phyloP scores from a whole-genome alignment of 2,888 invertebrate genomes.

The Amphipyra tragopoginis region DNA sequence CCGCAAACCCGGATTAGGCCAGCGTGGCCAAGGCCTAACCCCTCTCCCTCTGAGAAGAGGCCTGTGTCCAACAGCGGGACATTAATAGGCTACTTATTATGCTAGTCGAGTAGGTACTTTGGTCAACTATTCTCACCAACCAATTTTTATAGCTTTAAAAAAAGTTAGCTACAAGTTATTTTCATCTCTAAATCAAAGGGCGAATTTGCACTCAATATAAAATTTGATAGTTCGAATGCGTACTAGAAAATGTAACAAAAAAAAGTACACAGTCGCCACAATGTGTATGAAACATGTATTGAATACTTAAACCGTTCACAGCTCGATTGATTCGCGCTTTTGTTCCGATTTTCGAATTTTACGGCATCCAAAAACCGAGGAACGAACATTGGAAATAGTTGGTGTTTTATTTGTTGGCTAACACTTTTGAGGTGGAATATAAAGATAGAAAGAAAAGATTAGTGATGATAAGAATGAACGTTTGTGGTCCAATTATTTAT shows the following conservation, averaged over 20 bases:
- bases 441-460: not conserved
- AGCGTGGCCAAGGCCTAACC: too few species aligned
- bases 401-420: not conserved
- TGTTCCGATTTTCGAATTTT: slow-evolving; percentile 22
- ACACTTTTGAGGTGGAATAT: not conserved
- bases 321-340: slow-evolving; percentile 22
- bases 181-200: not conserved
- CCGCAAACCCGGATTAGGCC: too few species aligned
- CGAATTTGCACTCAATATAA: slow-evolving; percentile 9
- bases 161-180: too few species aligned
- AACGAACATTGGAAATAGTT: slow-evolving; percentile 4
- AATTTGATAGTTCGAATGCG: slow-evolving; percentile 12
- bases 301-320: slow-evolving; percentile 45
- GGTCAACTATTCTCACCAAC: too few species aligned
- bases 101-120: too few species aligned
- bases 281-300: slow-evolving; percentile 40
- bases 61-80: too few species aligned
- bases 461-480: too few species aligned
- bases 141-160: too few species aligned
- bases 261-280: slow-evolving; percentile 21
- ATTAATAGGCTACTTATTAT: too few species aligned
- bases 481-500: too few species aligned
- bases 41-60: too few species aligned
- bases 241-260: slow-evolving; percentile 18
- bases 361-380: slow-evolving; percentile 10